Percentiles rank a stretch among this genome's conserved stretches.
phyloP scores from a whole-genome alignment of 2,113 vertebrate genomes.

The Pedionomus torquatus region DNA sequence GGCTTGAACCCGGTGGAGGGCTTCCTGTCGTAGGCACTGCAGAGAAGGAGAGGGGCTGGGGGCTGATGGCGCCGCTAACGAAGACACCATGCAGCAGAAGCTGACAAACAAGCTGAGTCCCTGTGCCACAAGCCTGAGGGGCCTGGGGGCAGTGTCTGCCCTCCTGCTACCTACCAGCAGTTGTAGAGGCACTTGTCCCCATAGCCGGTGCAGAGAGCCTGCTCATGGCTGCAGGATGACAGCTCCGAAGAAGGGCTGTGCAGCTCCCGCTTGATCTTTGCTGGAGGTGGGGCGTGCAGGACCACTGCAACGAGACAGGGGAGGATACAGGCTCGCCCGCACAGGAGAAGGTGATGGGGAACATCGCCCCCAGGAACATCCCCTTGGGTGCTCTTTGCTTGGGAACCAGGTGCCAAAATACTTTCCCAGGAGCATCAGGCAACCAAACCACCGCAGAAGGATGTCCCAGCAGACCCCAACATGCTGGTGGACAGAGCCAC shows the following conservation, averaged over 20 bases:
- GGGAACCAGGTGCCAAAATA: neutral
- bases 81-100: conserved; percentile 11
- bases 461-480: neutral
- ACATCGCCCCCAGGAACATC: rapidly evolving
- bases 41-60: neutral
- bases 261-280: conserved; percentile 95
- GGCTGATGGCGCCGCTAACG: neutral
- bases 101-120: conserved; percentile 5
- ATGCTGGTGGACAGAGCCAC: rapidly evolving
- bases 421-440: neutral
- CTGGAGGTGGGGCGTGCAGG: conserved; percentile 91
- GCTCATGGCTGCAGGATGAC: conserved; percentile 89
- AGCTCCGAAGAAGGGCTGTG: conserved; percentile 87
- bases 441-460: rapidly evolving
- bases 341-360: neutral
- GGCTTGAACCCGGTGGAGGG: conserved; percentile 91
- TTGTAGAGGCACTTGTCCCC: conserved; percentile 99
- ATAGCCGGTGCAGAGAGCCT: conserved; percentile 86
- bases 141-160: rapidly evolving
- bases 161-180: conserved; percentile 84
- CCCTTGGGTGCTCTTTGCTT: neutral
- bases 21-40: conserved; percentile 97
- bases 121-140: neutral
- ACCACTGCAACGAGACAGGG: conserved; percentile 81
- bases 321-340: neutral